Base-by-base conservation (phyloP, 2,113 vertebrate species). In the Lagopus muta region DNA sequence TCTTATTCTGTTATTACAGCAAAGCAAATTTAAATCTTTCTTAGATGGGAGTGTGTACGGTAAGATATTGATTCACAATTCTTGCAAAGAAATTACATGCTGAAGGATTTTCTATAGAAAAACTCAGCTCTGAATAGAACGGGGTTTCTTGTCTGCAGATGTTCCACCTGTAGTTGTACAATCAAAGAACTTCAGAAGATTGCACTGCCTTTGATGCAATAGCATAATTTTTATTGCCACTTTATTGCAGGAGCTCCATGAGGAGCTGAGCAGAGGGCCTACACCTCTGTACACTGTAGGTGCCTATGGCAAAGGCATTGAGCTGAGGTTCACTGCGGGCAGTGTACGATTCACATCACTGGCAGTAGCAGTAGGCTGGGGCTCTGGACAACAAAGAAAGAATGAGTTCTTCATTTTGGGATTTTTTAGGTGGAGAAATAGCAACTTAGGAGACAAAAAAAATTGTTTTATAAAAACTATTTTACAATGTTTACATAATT, bases 1-100 rank as follows among this genome's bases (percentile, higher is more conserved):
- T 64, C 32, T 45, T 82, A 50, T 73, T 36, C 66, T 77, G n/a
- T 64, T 32, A 32, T 48, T 61, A 66, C 24, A 62, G 42, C 24
- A 76, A 76, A 80, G 40, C 5, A 50, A 55, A 87, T 80, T 71
- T 76, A 42, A 90, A 52, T 94, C 40, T 66, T 66, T 57, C 69
- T 67, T 58, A 88, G 58, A 45, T 0, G 4, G 47, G 13, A 36
- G 45, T 66, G 45, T 24, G 18, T 55, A 66, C 40, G 25, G 58
- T 66, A 66, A 71, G 75, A 83, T 57, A 87, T 57, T 66, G 78
- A 80, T 79, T 92, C 64, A 87, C 45, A 67, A 40, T 79, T 72
- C 67, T 28, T 62, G 40, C 38, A 67, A 81, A 57, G 43, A 72
- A 60, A 84, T 84, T 58, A 87, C 36, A 66, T 17, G 19, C 27